Base-by-base conservation (phyloP, 2,113 vertebrate species). In the Collichthys lucidus region DNA sequence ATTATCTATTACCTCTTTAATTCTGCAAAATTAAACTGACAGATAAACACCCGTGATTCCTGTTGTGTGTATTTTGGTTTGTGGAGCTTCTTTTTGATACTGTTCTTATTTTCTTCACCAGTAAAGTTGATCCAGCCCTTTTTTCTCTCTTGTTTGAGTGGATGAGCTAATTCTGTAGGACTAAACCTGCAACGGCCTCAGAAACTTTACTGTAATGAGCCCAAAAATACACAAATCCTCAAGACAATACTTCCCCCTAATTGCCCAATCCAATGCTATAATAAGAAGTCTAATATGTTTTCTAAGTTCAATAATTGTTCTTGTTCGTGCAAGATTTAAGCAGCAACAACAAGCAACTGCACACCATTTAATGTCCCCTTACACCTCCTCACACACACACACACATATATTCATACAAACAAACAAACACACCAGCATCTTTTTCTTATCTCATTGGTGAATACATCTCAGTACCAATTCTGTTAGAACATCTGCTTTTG, bases 401-500 rank as follows among this genome's bases (percentile, higher is more conserved):
- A 62, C 29, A 68, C 47, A 67, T 66, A 26, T 49, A 50, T 40
- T 50, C 31, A 5, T 5, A 78, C 26, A 53, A 11, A 15, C 35
- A 31, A 4, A 31, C 31, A 31, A 31, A 12, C 11, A 57, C 68
- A 10, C 9, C 20, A 46, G 70, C 61, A 47, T 67, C 5, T 7
- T 35, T 85, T 19, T 63, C 8, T 68, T 56, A 46, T 75, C 61
- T 82, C 82, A 67, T n/a, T 52, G 65, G 53, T 24, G 74, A 88
- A 15, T 22, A 84, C 67, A 46, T 79, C 72, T 47, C 44, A 79
- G 53, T 7, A 15, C 12, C 46, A 40, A 11, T 68, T 55, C 11
- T 42, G 69, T 71, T 69, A 59, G 79, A 90, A 78, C 86, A 86
- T 80, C 91, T 90, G 87, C 4, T 80, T 90, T 64, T 87, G 75